Conservation (phyloP, 2,797 vertebrate species). For the Artibeus jamaicensis region DNA sequence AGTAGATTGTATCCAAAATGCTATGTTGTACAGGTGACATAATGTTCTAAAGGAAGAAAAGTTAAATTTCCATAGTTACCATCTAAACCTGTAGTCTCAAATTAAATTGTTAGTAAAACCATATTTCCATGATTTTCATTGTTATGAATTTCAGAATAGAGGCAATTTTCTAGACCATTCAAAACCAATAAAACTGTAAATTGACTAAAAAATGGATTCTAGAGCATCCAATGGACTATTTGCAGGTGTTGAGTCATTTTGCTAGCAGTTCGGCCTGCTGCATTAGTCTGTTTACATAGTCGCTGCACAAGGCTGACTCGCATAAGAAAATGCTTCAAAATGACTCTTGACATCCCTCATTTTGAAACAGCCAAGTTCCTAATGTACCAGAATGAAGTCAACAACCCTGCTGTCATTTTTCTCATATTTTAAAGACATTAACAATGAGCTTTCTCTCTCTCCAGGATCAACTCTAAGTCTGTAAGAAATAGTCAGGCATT, state of each 20-base stretch:
- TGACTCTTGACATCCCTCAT: background rate
- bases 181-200: background rate
- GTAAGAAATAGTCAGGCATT: background rate
- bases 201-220: background rate
- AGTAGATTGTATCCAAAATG: background rate
- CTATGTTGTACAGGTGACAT: background rate
- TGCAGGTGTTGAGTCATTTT: background rate
- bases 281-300: background rate
- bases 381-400: slow-evolving; percentile 15
- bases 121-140: background rate
- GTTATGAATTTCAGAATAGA: slow-evolving; percentile 15
- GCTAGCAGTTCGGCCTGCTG: background rate
- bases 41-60: slow-evolving; percentile 15
- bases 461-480: background rate
- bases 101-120: slow-evolving; percentile 39
- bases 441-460: background rate
- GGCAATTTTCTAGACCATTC: slow-evolving; percentile 34
- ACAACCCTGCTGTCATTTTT: background rate
- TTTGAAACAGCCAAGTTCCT: background rate
- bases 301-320: background rate
- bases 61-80: background rate
- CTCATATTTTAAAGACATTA: background rate
- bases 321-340: slow-evolving; percentile 27
- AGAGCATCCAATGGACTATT: background rate
- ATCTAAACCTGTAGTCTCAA: background rate